These are phyloP conservation scores for Steinernema scapterisci DNA, from an alignment of 2,888 invertebrate species.

Conservation along the genomic window DNA sequence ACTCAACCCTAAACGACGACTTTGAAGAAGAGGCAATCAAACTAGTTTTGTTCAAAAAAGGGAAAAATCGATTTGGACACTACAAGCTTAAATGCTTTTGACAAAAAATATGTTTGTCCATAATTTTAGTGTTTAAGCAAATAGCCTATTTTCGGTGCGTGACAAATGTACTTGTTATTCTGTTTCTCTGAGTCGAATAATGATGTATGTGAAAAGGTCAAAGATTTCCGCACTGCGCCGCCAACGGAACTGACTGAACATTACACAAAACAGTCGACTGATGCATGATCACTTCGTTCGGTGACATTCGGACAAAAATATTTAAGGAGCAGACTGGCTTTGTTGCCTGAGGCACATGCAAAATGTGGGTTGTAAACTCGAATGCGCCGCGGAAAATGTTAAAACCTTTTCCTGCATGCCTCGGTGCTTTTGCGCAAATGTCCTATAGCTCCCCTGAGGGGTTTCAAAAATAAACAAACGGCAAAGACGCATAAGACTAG, in stretches of 20 bases:
- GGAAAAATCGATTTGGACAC: no score
- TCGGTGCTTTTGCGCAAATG: neutral
- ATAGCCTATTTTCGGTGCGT: neutral
- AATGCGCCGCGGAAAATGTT: no score
- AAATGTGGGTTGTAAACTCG: no score
- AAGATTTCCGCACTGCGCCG: conserved; percentile 13
- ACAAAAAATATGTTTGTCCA: no score
- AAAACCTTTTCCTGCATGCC: neutral
- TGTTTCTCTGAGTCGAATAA: neutral
- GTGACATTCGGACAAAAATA: neutral
- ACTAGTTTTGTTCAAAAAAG: no score
- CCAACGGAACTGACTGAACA: neutral
- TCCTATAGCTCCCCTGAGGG: conserved; percentile 15
- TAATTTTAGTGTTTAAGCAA: no score
- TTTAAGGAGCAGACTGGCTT: no score
- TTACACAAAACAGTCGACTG: neutral
- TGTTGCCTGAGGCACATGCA: no score
- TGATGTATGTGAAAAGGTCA: conserved; percentile 15
- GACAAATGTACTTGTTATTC: conserved; percentile 2
- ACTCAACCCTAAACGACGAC: no score
- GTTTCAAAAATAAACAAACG: conserved; percentile 15
- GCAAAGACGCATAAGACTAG: neutral
- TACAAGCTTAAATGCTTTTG: no score
- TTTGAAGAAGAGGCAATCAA: no score
- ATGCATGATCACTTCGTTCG: conserved; percentile 11